Evolutionary conservation across 1,140 invertebrate species (phyloP).

Genomic region (Potamilus streckersoni): DNA sequence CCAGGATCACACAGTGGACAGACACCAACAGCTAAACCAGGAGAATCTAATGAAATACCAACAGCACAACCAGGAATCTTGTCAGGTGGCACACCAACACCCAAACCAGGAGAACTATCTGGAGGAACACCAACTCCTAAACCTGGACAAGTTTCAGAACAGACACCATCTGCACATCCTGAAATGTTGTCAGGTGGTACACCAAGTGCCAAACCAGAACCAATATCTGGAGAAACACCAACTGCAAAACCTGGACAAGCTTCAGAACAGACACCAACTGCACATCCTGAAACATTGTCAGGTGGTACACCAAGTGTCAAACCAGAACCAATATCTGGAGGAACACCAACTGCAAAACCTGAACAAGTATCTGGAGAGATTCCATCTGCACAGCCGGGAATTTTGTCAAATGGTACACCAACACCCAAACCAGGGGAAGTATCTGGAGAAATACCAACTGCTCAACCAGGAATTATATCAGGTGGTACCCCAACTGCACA

Average conservation of each 20-base stretch:
- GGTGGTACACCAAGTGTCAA: background rate
- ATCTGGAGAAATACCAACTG: conserved; percentile 13
- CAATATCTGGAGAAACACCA: background rate
- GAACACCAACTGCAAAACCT: conserved; percentile 4
- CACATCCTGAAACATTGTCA: conserved; percentile 8
- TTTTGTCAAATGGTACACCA: background rate
- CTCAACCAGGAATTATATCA: conserved; percentile 5
- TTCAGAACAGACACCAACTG: conserved; percentile 5
- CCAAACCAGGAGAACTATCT: conserved; percentile 1
- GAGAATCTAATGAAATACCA: background rate
- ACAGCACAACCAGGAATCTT: conserved; percentile 3
- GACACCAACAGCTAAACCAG: conserved; percentile 6
- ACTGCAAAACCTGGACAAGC: background rate
- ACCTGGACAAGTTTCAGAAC: conserved; percentile 9
- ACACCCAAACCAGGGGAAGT: conserved; percentile 1
- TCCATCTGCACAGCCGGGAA: conserved; percentile 2
- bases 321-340: background rate
- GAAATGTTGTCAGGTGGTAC: background rate
- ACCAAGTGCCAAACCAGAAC: conserved; percentile 6
- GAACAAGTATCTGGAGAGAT: background rate
- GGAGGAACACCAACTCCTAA: conserved; percentile 12
- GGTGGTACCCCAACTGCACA: conserved; percentile 2
- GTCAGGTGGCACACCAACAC: conserved; percentile 3
- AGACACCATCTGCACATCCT: conserved; percentile 12
- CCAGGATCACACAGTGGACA: conserved; percentile 3